phyloP scores from a whole-genome alignment of 2,888 invertebrate species.

The Drosophila anomalata region DNA sequence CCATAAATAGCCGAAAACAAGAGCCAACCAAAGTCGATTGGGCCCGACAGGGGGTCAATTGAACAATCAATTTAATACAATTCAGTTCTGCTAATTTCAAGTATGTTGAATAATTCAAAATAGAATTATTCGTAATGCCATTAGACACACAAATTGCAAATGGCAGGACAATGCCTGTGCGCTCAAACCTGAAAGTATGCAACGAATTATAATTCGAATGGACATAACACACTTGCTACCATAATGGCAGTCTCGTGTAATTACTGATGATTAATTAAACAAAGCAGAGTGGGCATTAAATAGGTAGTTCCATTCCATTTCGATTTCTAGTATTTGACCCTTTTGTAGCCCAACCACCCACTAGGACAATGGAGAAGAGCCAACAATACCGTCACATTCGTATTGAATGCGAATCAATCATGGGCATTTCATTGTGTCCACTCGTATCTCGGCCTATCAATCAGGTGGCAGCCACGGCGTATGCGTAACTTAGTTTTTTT shows the following conservation, averaged over 20 bases:
- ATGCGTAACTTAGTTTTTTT: slow-evolving; percentile 58
- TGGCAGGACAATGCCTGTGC: neutral
- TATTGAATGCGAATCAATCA: slow-evolving; percentile 68
- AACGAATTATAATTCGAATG: neutral
- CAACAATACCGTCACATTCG: slow-evolving; percentile 20
- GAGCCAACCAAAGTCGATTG: slow-evolving; percentile 11
- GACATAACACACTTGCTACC: neutral
- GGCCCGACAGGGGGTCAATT: slow-evolving; percentile 22
- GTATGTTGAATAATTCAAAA: slow-evolving; percentile 6
- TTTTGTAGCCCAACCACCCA: slow-evolving; percentile 6
- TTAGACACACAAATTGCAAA: slow-evolving; percentile 1
- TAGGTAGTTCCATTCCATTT: neutral
- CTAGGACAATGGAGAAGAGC: slow-evolving; percentile 11
- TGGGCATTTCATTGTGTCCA: slow-evolving; percentile 31
- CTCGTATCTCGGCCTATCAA: slow-evolving; percentile 59
- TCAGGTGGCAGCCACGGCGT: slow-evolving; percentile 53
- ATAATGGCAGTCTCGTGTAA: neutral
- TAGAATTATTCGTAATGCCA: neutral
- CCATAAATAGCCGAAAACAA: slow-evolving; percentile 34
- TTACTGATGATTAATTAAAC: neutral
- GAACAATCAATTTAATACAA: slow-evolving; percentile 7
- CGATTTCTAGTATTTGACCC: slow-evolving; percentile 23
- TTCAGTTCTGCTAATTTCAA: neutral
- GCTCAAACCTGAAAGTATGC: slow-evolving; percentile 5
- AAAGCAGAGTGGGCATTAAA: too few relatives aligned